Percentiles rank a stretch among this genome's conserved stretches.
phyloP scores from a whole-genome alignment of 2,797 vertebrate species.

The Spinibarbus caldwelli region DNA sequence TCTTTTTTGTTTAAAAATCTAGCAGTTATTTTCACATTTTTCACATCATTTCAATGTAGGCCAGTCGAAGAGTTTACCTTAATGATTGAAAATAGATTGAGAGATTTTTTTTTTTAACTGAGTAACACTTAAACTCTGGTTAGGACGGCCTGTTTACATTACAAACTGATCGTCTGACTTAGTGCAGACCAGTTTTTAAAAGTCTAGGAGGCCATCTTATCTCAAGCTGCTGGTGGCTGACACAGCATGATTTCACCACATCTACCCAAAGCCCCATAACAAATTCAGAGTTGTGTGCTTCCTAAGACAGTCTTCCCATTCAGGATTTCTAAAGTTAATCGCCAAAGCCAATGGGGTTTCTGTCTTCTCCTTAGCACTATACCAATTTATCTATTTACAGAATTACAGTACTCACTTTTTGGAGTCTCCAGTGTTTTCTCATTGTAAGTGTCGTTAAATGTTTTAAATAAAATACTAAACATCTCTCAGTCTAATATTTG shows the following conservation, averaged over 20 bases:
- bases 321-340: slow-evolving; percentile 23
- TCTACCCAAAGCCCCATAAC: slow-evolving; percentile 13
- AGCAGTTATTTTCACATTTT: slow-evolving; percentile 14
- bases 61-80: slow-evolving; percentile 40
- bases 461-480: slow-evolving; percentile 20
- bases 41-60: slow-evolving; percentile 27
- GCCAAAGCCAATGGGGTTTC: slow-evolving; percentile 18
- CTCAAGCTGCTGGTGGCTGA: slow-evolving; percentile 51
- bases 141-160: slow-evolving; percentile 41
- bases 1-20: slow-evolving; percentile 30
- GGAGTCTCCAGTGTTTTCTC: slow-evolving; percentile 19
- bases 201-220: slow-evolving; percentile 32
- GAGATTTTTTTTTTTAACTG: background rate
- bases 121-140: slow-evolving; percentile 9
- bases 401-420: slow-evolving; percentile 31
- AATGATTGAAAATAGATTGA: background rate
- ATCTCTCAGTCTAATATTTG: slow-evolving; percentile 17
- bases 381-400: slow-evolving; percentile 19
- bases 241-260: slow-evolving; percentile 47
- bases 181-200: slow-evolving; percentile 50
- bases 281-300: slow-evolving; percentile 55
- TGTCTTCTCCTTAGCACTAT: slow-evolving; percentile 38
- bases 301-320: slow-evolving; percentile 54
- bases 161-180: background rate
- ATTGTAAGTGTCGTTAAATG: slow-evolving; percentile 5